Percentiles rank a stretch among this genome's conserved stretches.
Evolutionary conservation across 2,113 vertebrate species (phyloP).

Genomic region (Chunga burmeisteri): DNA sequence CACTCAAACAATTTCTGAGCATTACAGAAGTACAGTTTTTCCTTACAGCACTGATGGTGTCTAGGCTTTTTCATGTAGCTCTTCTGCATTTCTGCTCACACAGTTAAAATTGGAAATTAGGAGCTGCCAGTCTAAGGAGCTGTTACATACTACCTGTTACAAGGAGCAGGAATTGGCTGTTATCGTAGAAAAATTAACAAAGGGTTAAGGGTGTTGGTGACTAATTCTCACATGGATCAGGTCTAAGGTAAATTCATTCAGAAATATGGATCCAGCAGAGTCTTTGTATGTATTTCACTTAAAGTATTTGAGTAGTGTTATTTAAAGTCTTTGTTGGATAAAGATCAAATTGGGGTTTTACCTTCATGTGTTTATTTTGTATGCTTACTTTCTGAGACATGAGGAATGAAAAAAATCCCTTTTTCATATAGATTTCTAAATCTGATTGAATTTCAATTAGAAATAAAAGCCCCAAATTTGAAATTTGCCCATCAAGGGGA

Average conservation of each 20-base stretch:
- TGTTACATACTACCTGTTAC: not conserved
- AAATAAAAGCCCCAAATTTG: not conserved
- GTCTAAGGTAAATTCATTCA: not conserved
- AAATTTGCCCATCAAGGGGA: not conserved
- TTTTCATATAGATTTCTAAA: not conserved
- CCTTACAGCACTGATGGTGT: not conserved
- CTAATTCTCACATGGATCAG: not conserved
- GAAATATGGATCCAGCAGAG: not conserved
- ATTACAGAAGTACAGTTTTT: not conserved
- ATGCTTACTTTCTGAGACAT: not conserved
- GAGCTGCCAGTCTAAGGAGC: not conserved
- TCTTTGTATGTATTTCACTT: not conserved
- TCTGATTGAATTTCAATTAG: not conserved
- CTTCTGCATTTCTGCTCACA: not conserved
- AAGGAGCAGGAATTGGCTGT: not conserved
- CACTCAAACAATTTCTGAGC: not conserved
- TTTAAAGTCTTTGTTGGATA: not conserved
- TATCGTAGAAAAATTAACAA: not conserved
- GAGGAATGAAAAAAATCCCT: not conserved
- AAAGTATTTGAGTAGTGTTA: not conserved
- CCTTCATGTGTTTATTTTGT: not conserved
- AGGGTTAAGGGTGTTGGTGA: not conserved
- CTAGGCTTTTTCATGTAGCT: not conserved
- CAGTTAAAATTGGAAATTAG: not conserved
- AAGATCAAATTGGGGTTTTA: not conserved